Base-by-base conservation (phyloP, 2,797 vertebrate species). In the Fistularia tabacaria region DNA sequence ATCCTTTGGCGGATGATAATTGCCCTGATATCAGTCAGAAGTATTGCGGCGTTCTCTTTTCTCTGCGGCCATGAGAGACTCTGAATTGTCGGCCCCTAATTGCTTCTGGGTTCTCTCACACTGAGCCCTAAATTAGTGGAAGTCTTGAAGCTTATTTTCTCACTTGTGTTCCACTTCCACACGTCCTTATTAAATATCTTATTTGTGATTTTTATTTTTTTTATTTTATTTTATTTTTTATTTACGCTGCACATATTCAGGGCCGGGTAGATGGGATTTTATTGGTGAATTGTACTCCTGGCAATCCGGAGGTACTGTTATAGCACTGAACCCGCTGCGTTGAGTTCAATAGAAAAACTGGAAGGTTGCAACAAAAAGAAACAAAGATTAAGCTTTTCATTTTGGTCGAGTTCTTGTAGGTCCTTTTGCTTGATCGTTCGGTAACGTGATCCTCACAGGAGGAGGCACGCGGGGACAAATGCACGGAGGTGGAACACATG, bases 1-100 rank as follows among this genome's bases (percentile, higher is more conserved):
- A 74, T 77, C 66, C 59, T 50, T 70, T 56, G 66, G 63, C 38
- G 2, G 40, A 38, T 80, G 75, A 80, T 83, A 57, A 71, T 71
- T 70, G 69, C 46, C 46, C 14, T 61, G 62, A 43, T 65, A 48
- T 59, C 38, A n/a, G 46, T 63, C 65, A 48, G 69, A 49, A 56
- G 37, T 36, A 45, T 46, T 3, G 60, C 6, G 12, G 50, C 54
- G 68, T 64, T 54, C 9, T 38, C 45, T 71, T 54, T 40, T 38
- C 44, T 14, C 54, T 6, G 11, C 2, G 12, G 62, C 54, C 40
- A 7, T 15, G 15, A 62, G 50, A 42, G 40, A 45, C 3, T 38
- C 61, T 66, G 39, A 36, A 36, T 51, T 64, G 52, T 54, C 37
- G 14, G 36, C 49, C 46, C 48, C 70, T 57, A 53, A 73, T 69